phyloP scores from a whole-genome alignment of 2,113 vertebrate species.

The Oreocharis arfaki region DNA sequence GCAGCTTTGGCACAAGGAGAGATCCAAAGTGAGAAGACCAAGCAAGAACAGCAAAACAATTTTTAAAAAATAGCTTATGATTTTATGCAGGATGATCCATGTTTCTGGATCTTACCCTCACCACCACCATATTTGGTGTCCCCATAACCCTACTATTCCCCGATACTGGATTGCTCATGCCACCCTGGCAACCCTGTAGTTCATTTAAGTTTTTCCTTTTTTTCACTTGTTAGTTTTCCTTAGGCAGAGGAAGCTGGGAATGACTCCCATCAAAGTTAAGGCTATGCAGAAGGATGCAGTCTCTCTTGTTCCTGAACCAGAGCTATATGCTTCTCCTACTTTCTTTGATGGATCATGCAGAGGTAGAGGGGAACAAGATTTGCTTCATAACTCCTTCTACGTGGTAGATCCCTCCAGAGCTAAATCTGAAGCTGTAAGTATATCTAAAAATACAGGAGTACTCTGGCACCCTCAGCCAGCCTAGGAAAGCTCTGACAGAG shows the following conservation, averaged over 20 bases:
- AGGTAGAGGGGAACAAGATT: neutral
- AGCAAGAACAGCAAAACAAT: neutral
- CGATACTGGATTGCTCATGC: accelerated
- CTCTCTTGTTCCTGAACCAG: neutral
- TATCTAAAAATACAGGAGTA: neutral
- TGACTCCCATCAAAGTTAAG: neutral
- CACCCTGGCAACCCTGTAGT: neutral
- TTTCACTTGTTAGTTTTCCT: neutral
- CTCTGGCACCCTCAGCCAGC: neutral
- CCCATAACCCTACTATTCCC: neutral
- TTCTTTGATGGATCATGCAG: neutral
- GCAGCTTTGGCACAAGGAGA: neutral
- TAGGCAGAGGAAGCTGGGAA: neutral
- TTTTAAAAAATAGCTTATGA: neutral
- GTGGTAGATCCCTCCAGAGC: neutral
- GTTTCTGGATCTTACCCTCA: neutral
- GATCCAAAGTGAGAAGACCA: neutral
- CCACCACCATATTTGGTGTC: neutral
- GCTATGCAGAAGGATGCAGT: neutral
- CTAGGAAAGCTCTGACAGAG: neutral
- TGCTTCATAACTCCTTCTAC: neutral
- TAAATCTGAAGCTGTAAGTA: neutral
- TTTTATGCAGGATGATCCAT: neutral
- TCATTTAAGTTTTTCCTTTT: neutral
- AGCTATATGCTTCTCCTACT: neutral